A percentile compares a stretch with the other conserved stretches of the same genome.
These are phyloP conservation scores for Cyanoderma ruficeps DNA, from an alignment of 2,113 vertebrate species.

Conservation along the genomic window DNA sequence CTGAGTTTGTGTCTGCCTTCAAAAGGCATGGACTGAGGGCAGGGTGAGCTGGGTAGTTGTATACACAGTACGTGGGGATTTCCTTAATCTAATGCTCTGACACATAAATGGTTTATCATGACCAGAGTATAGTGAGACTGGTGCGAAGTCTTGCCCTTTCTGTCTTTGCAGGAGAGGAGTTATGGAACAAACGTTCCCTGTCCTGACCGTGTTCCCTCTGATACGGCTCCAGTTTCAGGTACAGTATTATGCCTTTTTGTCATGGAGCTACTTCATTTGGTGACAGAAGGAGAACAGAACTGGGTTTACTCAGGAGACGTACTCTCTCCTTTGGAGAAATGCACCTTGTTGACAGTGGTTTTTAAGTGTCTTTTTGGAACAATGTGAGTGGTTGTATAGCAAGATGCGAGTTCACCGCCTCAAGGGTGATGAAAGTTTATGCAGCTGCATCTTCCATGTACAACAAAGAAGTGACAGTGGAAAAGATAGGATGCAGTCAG, in stretches of 20 bases:
- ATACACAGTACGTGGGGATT: accelerated
- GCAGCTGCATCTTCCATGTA: background rate
- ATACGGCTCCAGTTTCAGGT: conserved; percentile 73
- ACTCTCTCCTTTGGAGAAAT: background rate
- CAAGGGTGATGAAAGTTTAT: background rate
- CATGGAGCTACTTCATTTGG: background rate
- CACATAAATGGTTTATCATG: background rate
- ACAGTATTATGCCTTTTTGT: background rate
- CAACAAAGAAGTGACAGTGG: background rate
- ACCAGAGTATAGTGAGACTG: background rate
- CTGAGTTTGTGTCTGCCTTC: background rate
- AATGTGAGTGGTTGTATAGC: background rate
- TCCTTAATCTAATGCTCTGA: background rate
- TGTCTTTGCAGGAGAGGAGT: conserved; percentile 55
- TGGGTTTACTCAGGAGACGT: background rate
- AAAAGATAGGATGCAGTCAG: background rate
- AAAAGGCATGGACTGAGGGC: background rate
- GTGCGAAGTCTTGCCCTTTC: background rate
- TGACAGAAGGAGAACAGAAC: background rate
- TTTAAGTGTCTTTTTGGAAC: background rate
- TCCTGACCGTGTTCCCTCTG: conserved; percentile 47
- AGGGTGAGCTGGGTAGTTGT: background rate
- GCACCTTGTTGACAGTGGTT: background rate
- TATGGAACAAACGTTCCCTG: conserved; percentile 59
- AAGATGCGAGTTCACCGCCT: background rate